phyloP scores from a whole-genome alignment of 2,113 vertebrate genomes.

The Rhineura floridana region DNA sequence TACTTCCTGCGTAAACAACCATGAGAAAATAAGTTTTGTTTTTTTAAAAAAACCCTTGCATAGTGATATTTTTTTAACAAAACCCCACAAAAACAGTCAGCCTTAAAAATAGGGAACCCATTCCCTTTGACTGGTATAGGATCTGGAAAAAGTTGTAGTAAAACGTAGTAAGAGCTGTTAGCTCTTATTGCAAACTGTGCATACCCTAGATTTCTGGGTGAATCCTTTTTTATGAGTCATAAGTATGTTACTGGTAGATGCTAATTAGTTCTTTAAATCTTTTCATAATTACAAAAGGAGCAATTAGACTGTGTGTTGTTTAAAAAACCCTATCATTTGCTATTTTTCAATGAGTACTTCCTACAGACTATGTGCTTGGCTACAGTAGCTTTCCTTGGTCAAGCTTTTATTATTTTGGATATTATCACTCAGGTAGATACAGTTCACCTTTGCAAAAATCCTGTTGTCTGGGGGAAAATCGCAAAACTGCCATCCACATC shows the following conservation, averaged over 20 bases:
- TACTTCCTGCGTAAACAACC: not conserved
- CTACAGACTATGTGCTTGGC: slow-evolving; percentile 6
- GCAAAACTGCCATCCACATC: slow-evolving; percentile 49
- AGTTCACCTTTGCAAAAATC: slow-evolving; percentile 42
- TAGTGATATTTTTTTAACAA: no score
- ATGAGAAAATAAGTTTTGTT: not conserved
- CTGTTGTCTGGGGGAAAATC: slow-evolving; percentile 35
- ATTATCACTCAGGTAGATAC: slow-evolving; percentile 20
- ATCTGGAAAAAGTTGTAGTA: slow-evolving; percentile 20
- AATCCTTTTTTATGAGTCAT: slow-evolving; percentile 21
- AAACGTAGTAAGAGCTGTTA: slow-evolving; percentile 51
- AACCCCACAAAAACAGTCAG: not conserved
- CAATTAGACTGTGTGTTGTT: slow-evolving; percentile 32
- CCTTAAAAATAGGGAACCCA: not conserved
- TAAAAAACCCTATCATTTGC: not conserved
- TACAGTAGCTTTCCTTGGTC: slow-evolving; percentile 26
- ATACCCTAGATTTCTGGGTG: slow-evolving; percentile 17
- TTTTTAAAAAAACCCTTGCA: not conserved
- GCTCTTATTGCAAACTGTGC: slow-evolving; percentile 49
- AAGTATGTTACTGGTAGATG: slow-evolving; percentile 15
- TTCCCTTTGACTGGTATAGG: not conserved
- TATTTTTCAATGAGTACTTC: not conserved
- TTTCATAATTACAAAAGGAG: slow-evolving; percentile 4
- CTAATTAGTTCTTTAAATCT: slow-evolving; percentile 33
- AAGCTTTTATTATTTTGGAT: not conserved